Conservation (phyloP, 53 echinoderm and acorn worm species). For the Arbacia lixula region DNA sequence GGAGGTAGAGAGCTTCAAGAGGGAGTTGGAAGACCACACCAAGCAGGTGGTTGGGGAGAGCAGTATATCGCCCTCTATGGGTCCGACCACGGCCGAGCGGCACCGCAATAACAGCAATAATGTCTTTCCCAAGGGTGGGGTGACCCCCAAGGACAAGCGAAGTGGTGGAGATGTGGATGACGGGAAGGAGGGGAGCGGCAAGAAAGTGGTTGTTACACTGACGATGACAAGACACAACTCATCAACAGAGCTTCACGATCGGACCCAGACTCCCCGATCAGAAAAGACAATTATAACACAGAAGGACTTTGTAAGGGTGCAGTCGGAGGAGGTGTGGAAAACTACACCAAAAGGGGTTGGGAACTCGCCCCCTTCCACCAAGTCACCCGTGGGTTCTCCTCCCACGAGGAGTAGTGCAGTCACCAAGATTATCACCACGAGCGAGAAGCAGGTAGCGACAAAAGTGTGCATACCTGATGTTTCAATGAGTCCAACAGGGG, state of each 20-base stretch:
- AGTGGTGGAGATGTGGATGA: conserved; percentile 57
- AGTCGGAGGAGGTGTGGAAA: conserved; percentile 54
- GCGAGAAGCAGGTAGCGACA: conserved; percentile 52
- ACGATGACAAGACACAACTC: conserved; percentile 70
- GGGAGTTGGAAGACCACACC: conserved; percentile 8
- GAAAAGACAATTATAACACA: conserved; percentile 53
- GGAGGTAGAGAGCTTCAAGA: conserved; percentile 15
- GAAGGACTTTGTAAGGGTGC: conserved; percentile 38
- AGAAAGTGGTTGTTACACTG: conserved; percentile 89
- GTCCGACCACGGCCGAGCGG: conserved; percentile 42
- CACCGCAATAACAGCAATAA: conserved; percentile 96
- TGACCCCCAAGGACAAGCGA: conserved; percentile 53
- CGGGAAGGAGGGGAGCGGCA: conserved; percentile 66
- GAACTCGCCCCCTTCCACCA: conserved; percentile 9
- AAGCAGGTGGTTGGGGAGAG: conserved; percentile 42
- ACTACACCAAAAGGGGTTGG: neutral
- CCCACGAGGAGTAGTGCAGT: conserved; percentile 27
- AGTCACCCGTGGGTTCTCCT: conserved; percentile 36
- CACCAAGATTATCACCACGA: conserved; percentile 48
- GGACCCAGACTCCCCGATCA: conserved; percentile 4
- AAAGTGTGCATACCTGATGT: conserved; percentile 50
- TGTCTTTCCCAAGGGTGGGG: conserved; percentile 73
- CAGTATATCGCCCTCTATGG: conserved; percentile 35
- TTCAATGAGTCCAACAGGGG: conserved; percentile 18
- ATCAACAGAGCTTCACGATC: conserved; percentile 66